A percentile compares a stretch with the other conserved stretches of the same genome.
These are phyloP conservation scores for Carassius carassius DNA, from an alignment of 2,113 vertebrate species.

Conservation along the genomic window DNA sequence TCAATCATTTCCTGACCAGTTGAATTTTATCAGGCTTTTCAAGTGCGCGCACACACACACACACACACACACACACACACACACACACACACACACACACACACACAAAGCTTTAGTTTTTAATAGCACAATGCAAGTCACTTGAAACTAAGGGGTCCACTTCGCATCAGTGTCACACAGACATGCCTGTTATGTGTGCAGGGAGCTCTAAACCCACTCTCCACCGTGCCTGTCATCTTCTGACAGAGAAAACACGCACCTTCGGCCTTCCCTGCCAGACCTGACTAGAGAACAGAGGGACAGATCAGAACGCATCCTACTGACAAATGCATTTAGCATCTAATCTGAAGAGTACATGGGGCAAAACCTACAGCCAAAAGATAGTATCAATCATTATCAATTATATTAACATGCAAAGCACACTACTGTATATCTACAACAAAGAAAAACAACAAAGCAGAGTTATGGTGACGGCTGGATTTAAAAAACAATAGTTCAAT, in stretches of 20 bases:
- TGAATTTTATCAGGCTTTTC: background rate
- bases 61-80: background rate
- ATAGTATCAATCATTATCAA: background rate
- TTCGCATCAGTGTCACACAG: conserved; percentile 57
- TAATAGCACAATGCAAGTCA: background rate
- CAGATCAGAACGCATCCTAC: conserved; percentile 75
- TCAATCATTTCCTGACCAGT: background rate
- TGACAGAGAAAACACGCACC: conserved; percentile 86
- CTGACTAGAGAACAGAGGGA: conserved; percentile 88
- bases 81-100: background rate
- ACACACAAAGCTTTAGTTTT: background rate
- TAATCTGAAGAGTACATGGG: background rate
- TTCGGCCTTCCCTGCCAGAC: conserved; percentile 86
- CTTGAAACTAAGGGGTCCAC: background rate
- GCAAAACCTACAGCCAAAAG: background rate
- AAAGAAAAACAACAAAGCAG: background rate
- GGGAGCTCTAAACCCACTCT: conserved; percentile 88
- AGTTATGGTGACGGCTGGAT: no score
- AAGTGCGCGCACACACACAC: background rate
- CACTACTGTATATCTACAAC: background rate
- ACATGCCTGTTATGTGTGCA: conserved; percentile 79
- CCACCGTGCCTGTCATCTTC: conserved; percentile 86
- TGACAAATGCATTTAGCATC: conserved; percentile 1
- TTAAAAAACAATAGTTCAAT: background rate
- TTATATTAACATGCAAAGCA: background rate